Conservation (phyloP, 2,113 vertebrate species). For the Ranitomeya variabilis region DNA sequence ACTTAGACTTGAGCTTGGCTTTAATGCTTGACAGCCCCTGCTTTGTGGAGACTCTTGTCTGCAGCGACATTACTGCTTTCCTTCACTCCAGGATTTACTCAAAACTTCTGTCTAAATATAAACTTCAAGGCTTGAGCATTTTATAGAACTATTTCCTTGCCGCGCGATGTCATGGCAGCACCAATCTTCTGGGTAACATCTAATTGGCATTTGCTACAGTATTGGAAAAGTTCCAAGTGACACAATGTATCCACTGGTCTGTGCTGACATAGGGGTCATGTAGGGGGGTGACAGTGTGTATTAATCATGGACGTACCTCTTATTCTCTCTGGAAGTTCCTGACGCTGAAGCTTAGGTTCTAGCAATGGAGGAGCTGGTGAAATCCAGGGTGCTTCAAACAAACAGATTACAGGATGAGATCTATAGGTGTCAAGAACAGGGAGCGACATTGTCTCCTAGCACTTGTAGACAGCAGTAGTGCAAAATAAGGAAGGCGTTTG, state of each 20-base stretch:
- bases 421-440: slow-evolving; percentile 47
- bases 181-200: neutral
- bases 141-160: neutral
- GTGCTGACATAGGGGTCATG: neutral
- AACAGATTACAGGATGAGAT: slow-evolving; percentile 45
- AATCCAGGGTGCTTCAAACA: slow-evolving; percentile 57
- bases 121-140: neutral
- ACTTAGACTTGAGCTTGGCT: neutral
- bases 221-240: neutral
- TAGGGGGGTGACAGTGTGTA: neutral
- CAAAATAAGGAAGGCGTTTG: neutral
- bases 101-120: neutral
- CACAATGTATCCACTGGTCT: neutral
- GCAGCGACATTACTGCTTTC: neutral
- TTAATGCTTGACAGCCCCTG: neutral
- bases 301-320: slow-evolving; percentile 60
- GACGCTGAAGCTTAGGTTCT: slow-evolving; percentile 58
- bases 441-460: neutral
- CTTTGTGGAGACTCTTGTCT: neutral
- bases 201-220: neutral
- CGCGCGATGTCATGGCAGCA: neutral
- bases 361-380: slow-evolving; percentile 50
- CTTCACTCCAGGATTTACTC: neutral
- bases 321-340: slow-evolving; percentile 61
- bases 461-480: neutral